Evolutionary conservation across 2,113 vertebrate genomes (phyloP).

Genomic region (Blennius ocellaris): DNA sequence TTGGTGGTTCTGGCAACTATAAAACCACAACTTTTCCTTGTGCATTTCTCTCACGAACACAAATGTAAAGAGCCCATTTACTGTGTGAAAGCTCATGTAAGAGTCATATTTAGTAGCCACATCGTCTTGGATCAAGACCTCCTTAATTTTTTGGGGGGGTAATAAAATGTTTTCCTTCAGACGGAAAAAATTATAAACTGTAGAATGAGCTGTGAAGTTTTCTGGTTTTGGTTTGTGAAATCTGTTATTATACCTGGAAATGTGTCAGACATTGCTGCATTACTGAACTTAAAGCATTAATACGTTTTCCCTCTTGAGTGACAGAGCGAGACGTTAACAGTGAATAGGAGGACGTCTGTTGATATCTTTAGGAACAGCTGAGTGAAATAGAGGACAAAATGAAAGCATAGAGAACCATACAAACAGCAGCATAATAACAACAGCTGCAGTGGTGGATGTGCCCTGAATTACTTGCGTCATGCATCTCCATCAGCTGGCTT

Average conservation of each 20-base stretch:
- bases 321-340: no score
- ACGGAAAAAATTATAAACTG: constrained; percentile 44
- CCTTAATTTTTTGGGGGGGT: constrained; percentile 30
- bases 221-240: constrained; percentile 40
- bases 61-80: constrained; percentile 25
- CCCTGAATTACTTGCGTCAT: constrained; percentile 69
- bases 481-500: constrained; percentile 37
- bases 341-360: no score
- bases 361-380: no score
- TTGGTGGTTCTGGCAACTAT: no score
- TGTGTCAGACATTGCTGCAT: neutral
- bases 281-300: no score
- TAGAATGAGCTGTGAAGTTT: constrained; percentile 30
- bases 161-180: constrained; percentile 43
- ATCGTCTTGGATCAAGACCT: constrained; percentile 41
- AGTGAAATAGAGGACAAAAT: no score
- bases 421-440: constrained; percentile 52
- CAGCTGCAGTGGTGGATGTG: constrained; percentile 71
- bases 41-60: constrained; percentile 21
- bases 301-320: no score
- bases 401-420: no score
- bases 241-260: constrained; percentile 22
- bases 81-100: constrained; percentile 34
- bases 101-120: constrained; percentile 28
- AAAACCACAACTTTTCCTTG: no score